phyloP scores from a whole-genome alignment of 2,888 invertebrate species.

The Petrolisthes cinctipes region DNA sequence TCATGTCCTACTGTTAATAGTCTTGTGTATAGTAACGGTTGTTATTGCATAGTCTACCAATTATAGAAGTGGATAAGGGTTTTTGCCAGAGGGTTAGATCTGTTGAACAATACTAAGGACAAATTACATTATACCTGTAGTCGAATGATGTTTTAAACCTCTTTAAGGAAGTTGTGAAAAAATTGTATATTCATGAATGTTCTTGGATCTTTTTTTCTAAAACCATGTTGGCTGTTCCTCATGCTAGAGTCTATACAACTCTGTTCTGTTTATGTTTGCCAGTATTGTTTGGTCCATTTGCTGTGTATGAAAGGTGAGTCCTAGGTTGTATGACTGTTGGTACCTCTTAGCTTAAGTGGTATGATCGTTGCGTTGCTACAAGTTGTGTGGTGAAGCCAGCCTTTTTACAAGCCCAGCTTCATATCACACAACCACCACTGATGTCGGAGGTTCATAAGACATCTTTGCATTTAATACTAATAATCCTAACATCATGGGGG shows the following conservation, averaged over 20 bases:
- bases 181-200: constrained; percentile 65
- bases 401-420: constrained; percentile 56
- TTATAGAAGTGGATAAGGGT: constrained; percentile 66
- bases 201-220: constrained; percentile 65
- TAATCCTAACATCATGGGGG: constrained; percentile 63
- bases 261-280: constrained; percentile 65
- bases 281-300: constrained; percentile 66
- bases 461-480: constrained; percentile 64
- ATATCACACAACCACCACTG: constrained; percentile 58
- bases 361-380: constrained; percentile 61
- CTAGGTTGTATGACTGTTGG: constrained; percentile 57
- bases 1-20: constrained; percentile 66
- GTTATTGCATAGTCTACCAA: constrained; percentile 66
- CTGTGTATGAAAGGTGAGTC: constrained; percentile 62
- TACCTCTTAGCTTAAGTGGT: constrained; percentile 65
- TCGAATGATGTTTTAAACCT: constrained; percentile 62
- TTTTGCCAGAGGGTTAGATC: constrained; percentile 66
- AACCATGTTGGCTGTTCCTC: constrained; percentile 66
- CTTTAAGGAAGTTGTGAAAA: constrained; percentile 65
- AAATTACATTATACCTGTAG: constrained; percentile 65
- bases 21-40: constrained; percentile 66
- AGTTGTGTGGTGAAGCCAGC: constrained; percentile 57
- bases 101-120: constrained; percentile 65
- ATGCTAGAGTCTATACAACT: constrained; percentile 64
- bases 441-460: constrained; percentile 58